A percentile compares a stretch with the other conserved stretches of the same genome.
phyloP scores from a whole-genome alignment of 92 coral and sea anemone genomes.

The Metridium senile region DNA sequence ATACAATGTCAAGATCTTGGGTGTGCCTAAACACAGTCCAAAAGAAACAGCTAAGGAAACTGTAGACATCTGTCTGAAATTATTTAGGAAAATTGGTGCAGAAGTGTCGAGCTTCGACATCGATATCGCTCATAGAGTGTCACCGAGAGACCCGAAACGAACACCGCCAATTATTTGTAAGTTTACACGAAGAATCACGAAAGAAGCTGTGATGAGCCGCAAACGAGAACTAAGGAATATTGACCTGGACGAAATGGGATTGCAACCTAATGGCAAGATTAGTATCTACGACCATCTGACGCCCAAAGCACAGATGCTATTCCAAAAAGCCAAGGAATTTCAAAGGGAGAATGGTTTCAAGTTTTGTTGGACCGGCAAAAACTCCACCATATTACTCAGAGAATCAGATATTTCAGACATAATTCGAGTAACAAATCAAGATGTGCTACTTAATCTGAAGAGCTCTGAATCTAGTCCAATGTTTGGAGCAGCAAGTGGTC shows the following conservation, averaged over 20 bases:
- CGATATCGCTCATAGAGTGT: constrained; percentile 17
- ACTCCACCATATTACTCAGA: neutral
- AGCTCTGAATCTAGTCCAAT: neutral
- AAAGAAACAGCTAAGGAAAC: constrained; percentile 26
- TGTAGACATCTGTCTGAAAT: constrained; percentile 12
- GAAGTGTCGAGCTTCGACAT: constrained; percentile 13
- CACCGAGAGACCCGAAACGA: neutral
- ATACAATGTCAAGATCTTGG: constrained; percentile 30
- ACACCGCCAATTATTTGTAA: constrained; percentile 21
- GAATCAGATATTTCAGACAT: neutral
- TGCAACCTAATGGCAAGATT: neutral
- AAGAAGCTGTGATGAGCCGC: constrained; percentile 27
- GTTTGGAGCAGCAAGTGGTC: too few relatives aligned
- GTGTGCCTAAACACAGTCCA: constrained; percentile 9
- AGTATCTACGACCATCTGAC: constrained; percentile 22
- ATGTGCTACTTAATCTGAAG: constrained; percentile 4
- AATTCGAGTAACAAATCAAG: neutral
- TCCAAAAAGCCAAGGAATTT: constrained; percentile 6
- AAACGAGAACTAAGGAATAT: neutral
- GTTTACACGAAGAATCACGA: constrained; percentile 20
- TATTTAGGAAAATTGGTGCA: constrained; percentile 27
- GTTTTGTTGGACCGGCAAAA: constrained; percentile 32
- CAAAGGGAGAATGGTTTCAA: neutral
- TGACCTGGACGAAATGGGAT: constrained; percentile 5
- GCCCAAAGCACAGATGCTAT: constrained; percentile 6